A percentile compares a stretch with the other conserved stretches of the same genome.
Evolutionary conservation across 2,888 invertebrate species (phyloP).

Genomic region (Meloe dianella): DNA sequence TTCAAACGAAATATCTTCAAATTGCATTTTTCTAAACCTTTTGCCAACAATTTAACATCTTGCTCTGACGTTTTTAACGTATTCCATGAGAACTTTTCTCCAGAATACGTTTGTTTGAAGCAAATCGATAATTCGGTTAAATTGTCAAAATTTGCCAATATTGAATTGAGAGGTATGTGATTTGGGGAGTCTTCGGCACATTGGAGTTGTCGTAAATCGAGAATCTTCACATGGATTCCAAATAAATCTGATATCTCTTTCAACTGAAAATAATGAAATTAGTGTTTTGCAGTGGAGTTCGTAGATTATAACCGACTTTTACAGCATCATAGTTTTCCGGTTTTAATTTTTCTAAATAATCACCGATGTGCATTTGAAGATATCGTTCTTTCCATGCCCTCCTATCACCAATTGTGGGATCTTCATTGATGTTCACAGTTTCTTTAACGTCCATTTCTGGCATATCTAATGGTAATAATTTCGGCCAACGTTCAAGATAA

Average conservation of each 20-base stretch:
- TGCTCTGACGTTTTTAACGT: conserved; percentile 44
- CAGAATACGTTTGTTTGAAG: conserved; percentile 53
- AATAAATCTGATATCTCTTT: conserved; percentile 50
- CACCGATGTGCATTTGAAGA: conserved; percentile 51
- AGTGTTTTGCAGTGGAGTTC: background rate
- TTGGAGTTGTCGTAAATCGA: conserved; percentile 47
- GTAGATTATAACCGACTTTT: conserved; percentile 39
- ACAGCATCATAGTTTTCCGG: conserved; percentile 53
- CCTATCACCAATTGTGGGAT: conserved; percentile 12
- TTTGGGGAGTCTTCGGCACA: conserved; percentile 38
- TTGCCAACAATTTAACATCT: conserved; percentile 48
- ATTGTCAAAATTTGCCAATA: conserved; percentile 47
- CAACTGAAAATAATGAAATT: conserved; percentile 43
- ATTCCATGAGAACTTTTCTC: conserved; percentile 52
- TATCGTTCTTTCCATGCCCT: conserved; percentile 52
- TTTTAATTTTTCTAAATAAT: conserved; percentile 51
- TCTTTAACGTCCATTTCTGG: conserved; percentile 16
- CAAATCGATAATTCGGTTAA: conserved; percentile 50
- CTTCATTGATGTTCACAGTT: conserved; percentile 14
- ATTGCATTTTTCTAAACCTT: conserved; percentile 49
- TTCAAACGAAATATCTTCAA: conserved; percentile 48
- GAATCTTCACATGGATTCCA: conserved; percentile 44
- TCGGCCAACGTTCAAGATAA: conserved; percentile 50
- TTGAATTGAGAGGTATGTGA: conserved; percentile 50
- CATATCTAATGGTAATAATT: conserved; percentile 32